These are phyloP conservation scores for Notolepis coatsorum DNA, from an alignment of 2,797 vertebrate species.

Conservation along the genomic window DNA sequence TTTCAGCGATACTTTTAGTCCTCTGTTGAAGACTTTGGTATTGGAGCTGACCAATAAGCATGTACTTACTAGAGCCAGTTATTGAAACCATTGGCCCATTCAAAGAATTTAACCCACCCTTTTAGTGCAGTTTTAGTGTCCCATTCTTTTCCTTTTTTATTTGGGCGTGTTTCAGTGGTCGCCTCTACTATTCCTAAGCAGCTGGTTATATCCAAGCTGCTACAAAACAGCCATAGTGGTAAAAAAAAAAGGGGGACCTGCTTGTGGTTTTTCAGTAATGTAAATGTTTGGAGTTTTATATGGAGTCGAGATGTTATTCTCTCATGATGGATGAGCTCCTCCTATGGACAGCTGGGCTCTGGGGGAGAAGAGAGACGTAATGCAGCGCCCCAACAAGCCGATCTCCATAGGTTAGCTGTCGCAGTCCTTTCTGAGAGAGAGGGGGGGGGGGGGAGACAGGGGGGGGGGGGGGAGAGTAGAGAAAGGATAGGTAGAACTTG, in stretches of 20 bases:
- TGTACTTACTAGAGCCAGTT: constrained; percentile 56
- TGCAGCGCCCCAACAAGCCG: constrained; percentile 24
- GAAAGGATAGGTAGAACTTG: too few species aligned
- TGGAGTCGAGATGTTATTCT: constrained; percentile 78
- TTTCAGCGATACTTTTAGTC: too few species aligned
- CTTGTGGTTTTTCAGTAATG: constrained; percentile 77
- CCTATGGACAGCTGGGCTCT: constrained; percentile 75
- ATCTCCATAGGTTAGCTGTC: constrained; percentile 56
- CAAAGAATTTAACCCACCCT: constrained; percentile 40
- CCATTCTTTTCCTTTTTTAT: constrained; percentile 52
- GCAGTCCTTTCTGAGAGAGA: constrained; percentile 17
- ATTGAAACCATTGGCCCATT: constrained; percentile 51
- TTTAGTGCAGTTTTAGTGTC: constrained; percentile 57
- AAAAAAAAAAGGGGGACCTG: constrained; percentile 54
- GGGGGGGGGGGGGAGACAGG: background rate
- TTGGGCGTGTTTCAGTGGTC: constrained; percentile 78
- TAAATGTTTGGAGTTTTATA: constrained; percentile 84
- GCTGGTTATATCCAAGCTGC: constrained; percentile 70
- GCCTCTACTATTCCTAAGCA: constrained; percentile 75
- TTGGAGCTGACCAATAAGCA: constrained; percentile 37
- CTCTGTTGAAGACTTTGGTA: too few species aligned
- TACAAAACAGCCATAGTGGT: constrained; percentile 71
- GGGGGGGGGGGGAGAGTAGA: too few species aligned
- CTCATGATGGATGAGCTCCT: constrained; percentile 76
- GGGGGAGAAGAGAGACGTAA: constrained; percentile 53